phyloP scores from a whole-genome alignment of 1,140 invertebrate species.

The Drosophila bifasciata region DNA sequence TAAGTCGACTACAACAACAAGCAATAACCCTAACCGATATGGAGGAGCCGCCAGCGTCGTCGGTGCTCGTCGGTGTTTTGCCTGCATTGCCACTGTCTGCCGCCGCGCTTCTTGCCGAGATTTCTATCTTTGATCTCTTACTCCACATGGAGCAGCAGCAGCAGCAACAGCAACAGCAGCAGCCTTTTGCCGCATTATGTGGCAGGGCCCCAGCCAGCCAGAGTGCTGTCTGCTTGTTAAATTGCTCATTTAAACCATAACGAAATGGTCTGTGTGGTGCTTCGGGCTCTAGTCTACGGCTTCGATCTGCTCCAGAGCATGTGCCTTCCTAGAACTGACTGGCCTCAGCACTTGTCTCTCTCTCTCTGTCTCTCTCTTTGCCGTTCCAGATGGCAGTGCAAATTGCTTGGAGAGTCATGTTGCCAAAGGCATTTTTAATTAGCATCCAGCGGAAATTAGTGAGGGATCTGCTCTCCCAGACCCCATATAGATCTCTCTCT shows the following conservation, averaged over 20 bases:
- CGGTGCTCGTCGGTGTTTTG: conserved; percentile 43
- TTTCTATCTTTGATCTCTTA: conserved; percentile 82
- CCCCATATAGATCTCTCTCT: conserved; percentile 26
- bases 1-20: conserved; percentile 81
- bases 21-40: conserved; percentile 78
- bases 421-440: conserved; percentile 72
- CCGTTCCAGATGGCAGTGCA: conserved; percentile 45
- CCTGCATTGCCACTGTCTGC: conserved; percentile 76
- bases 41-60: conserved; percentile 64
- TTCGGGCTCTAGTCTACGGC: neutral
- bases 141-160: conserved; percentile 69
- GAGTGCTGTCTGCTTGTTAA: conserved; percentile 76
- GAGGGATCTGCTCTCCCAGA: conserved; percentile 10
- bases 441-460: conserved; percentile 75
- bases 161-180: conserved; percentile 20
- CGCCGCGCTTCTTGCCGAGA: conserved; percentile 80
- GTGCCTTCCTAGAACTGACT: conserved; percentile 73
- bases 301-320: conserved; percentile 58
- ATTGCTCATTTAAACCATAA: conserved; percentile 81
- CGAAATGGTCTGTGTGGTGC: conserved; percentile 58
- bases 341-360: conserved; percentile 50
- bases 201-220: conserved; percentile 44
- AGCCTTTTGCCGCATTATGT: conserved; percentile 49
- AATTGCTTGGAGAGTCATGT: conserved; percentile 70
- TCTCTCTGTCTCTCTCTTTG: conserved; percentile 3